Base-by-base conservation (phyloP, 23 tunicate species). In the Diplosoma virens region DNA sequence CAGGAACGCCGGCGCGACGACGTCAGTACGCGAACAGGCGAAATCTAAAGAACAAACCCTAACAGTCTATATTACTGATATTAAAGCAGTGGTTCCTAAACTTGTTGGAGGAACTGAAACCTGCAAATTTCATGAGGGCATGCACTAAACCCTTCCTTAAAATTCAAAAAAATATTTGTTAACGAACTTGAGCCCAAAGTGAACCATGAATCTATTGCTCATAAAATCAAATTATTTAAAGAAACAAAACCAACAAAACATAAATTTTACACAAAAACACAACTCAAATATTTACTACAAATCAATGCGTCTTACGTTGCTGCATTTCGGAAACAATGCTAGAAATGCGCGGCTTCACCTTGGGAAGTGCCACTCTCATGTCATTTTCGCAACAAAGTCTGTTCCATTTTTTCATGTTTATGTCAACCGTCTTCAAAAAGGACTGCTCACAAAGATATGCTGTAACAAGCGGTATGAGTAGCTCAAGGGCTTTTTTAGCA, bases 281-380 rank as follows among this genome's bases (percentile, higher is more conserved):
- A 70, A 70, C 76, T 70, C 76, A 70, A 70, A 70, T 70, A 70
- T 70, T 47, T 70, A 70, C 76, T 7, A 41, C 24, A 70, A 70
- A 70, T 70, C 76, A 70, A 70, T 70, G 76, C 61, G 76, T 36
- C 23, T 70, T 70, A 36, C 23, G 76, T 16, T 70, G 76, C 47
- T 41, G 76, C 76, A 11, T 47, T 70, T n/a, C 76, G 47, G 76
- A 37, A 65, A 65, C 71, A 65, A 65, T 65, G 71, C 55, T 37
- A 77, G 82, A 77, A 77, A 77, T 77, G 79, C 82, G 82, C 25
- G 81, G 81, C 78, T 77, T 67, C 28, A 77, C 82, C 54, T 77
- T 71, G 82, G 82, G 11, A 77, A 77, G 81, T 77, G 82, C 82
- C 25, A 65, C 71, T 65, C 46, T 65, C 71, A 65, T 65, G 61